These are phyloP conservation scores for Polia nebulosa DNA, from an alignment of 2,888 invertebrate species.

Conservation along the genomic window DNA sequence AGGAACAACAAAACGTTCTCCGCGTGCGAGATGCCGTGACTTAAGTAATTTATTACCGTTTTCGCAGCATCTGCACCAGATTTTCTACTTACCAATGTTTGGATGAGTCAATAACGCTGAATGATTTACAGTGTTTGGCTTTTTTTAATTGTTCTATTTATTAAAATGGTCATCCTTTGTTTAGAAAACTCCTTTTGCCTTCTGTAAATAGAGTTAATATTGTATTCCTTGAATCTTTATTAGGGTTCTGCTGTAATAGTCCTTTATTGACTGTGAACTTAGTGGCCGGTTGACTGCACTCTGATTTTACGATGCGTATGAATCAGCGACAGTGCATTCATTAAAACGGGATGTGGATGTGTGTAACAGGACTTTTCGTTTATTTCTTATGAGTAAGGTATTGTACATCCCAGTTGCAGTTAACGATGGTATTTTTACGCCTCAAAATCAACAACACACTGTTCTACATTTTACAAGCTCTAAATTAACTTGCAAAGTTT, in stretches of 20 bases:
- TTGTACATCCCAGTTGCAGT: slow-evolving; percentile 62
- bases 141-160: slow-evolving; percentile 66
- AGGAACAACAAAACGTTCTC: slow-evolving; percentile 70
- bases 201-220: slow-evolving; percentile 44
- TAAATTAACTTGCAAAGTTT: no score
- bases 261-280: slow-evolving; percentile 72
- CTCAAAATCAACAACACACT: slow-evolving; percentile 41
- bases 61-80: slow-evolving; percentile 80
- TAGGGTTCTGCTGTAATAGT: slow-evolving; percentile 62
- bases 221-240: slow-evolving; percentile 30
- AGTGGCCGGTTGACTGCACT: slow-evolving; percentile 78
- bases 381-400: slow-evolving; percentile 76
- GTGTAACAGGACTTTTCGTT: slow-evolving; percentile 72
- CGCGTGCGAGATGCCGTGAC: slow-evolving; percentile 70
- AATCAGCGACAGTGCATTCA: slow-evolving; percentile 82
- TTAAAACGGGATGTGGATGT: slow-evolving; percentile 77
- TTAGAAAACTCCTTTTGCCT: slow-evolving; percentile 23
- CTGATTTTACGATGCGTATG: slow-evolving; percentile 82
- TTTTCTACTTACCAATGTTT: slow-evolving; percentile 78
- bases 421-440: slow-evolving; percentile 54
- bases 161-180: slow-evolving; percentile 41
- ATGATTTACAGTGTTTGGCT: slow-evolving; percentile 77
- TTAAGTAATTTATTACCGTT: slow-evolving; percentile 80
- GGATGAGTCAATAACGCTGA: slow-evolving; percentile 81
- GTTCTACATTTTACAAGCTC: no score